Percentiles rank a stretch among this genome's conserved stretches.
These are phyloP conservation scores for Drosophila sulfurigaster DNA, from an alignment of 1,140 invertebrate genomes.

Conservation along the genomic window DNA sequence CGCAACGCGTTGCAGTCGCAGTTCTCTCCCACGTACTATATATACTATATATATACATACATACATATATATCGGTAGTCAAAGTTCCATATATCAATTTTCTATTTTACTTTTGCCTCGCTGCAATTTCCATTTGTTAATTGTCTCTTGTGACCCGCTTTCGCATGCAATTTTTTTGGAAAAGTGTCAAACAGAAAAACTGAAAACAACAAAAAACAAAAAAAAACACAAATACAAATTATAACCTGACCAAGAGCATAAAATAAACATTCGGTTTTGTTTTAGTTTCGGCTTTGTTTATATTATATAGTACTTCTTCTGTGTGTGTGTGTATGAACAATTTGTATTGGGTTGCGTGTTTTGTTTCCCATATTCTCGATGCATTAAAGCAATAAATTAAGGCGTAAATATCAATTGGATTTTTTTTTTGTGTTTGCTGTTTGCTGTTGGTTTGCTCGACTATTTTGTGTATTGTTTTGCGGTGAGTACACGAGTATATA, in stretches of 20 bases:
- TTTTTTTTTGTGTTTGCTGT: conserved; percentile 17
- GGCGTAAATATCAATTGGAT: conserved; percentile 44
- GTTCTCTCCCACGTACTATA: conserved; percentile 10
- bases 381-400: conserved; percentile 45
- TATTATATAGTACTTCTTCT: background rate
- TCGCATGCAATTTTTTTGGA: conserved; percentile 25
- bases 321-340: background rate
- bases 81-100: conserved; percentile 5
- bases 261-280: conserved; percentile 17
- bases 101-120: conserved; percentile 17
- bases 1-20: conserved; percentile 38
- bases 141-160: conserved; percentile 44
- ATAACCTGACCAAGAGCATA: too few species aligned
- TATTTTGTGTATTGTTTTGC: conserved; percentile 45
- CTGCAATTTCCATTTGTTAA: conserved; percentile 51
- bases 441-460: background rate
- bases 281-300: conserved; percentile 1
- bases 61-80: too few species aligned
- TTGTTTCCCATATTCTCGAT: conserved; percentile 34
- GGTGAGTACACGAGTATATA: conserved; percentile 45
- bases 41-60: background rate
- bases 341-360: conserved; percentile 30
- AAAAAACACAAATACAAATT: too few species aligned
- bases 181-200: conserved; percentile 21
- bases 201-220: too few species aligned